Conservation (phyloP, 2,888 invertebrate genomes). For the Hyalella azteca region DNA sequence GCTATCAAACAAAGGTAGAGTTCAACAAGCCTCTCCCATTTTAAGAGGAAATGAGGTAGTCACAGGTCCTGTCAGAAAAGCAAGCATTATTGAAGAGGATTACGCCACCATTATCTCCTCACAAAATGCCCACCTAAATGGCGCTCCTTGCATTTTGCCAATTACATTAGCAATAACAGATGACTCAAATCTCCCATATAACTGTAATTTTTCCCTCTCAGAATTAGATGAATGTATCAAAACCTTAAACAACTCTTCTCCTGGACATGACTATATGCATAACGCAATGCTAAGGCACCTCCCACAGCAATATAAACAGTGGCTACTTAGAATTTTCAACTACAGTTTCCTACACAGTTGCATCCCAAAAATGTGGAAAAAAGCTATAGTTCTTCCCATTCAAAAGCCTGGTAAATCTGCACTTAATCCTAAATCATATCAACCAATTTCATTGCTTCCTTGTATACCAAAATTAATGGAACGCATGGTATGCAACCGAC, state of each 20-base stretch:
- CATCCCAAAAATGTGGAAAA: neutral
- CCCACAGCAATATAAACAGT: neutral
- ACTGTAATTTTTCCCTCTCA: neutral
- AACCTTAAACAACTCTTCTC: neutral
- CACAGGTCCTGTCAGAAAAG: neutral
- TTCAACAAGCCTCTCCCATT: neutral
- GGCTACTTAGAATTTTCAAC: neutral
- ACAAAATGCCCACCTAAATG: neutral
- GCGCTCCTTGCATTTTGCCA: neutral
- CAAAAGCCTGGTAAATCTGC: neutral
- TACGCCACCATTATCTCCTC: neutral
- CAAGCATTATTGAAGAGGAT: neutral
- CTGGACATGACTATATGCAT: neutral
- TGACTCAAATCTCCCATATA: neutral
- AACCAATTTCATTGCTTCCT: conserved; percentile 1
- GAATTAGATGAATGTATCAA: neutral
- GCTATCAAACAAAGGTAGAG: neutral
- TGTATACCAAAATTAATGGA: neutral
- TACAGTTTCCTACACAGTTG: neutral
- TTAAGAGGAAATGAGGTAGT: neutral
- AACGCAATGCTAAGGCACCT: neutral
- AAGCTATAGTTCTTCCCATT: neutral
- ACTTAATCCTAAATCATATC: neutral
- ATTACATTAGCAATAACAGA: neutral
- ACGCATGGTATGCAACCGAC: neutral